These are phyloP conservation scores for Rhinoderma darwinii DNA, from an alignment of 2,113 vertebrate genomes.

Conservation along the genomic window DNA sequence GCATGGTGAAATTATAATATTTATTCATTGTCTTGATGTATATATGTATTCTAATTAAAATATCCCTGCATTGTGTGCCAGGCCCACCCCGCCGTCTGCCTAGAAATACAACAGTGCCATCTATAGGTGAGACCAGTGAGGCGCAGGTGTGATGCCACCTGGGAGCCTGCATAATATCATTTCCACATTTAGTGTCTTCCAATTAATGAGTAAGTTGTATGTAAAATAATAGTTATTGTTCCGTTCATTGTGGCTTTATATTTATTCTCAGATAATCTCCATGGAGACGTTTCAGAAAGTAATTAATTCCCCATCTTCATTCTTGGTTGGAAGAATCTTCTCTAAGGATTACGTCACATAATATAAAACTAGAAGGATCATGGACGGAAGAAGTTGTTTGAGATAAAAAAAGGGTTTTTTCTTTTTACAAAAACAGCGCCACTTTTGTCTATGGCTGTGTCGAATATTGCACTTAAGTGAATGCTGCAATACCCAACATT, in stretches of 20 bases:
- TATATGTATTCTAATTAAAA: constrained; percentile 52
- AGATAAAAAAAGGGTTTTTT: no score
- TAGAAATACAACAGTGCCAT: constrained; percentile 71
- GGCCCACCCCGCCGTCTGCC: neutral
- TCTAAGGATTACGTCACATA: neutral
- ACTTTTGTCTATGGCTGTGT: neutral
- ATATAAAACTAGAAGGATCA: neutral
- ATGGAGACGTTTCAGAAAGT: neutral
- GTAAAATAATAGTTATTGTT: neutral
- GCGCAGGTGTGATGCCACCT: neutral
- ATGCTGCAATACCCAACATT: no score
- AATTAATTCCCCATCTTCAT: neutral
- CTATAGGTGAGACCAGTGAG: constrained; percentile 64
- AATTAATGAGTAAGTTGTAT: neutral
- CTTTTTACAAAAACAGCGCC: neutral
- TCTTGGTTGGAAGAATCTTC: neutral
- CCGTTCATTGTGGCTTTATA: neutral
- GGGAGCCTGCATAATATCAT: neutral
- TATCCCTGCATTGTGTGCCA: constrained; percentile 22
- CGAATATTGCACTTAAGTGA: neutral
- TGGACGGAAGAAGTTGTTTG: neutral
- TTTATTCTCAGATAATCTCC: neutral
- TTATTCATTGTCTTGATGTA: constrained; percentile 37
- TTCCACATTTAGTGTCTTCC: neutral
- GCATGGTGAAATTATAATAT: constrained; percentile 60